Evolutionary conservation across 2,888 invertebrate species (phyloP), one percentile per base, ranked within the genome.

Genomic region (Tethea ocularis): DNA sequence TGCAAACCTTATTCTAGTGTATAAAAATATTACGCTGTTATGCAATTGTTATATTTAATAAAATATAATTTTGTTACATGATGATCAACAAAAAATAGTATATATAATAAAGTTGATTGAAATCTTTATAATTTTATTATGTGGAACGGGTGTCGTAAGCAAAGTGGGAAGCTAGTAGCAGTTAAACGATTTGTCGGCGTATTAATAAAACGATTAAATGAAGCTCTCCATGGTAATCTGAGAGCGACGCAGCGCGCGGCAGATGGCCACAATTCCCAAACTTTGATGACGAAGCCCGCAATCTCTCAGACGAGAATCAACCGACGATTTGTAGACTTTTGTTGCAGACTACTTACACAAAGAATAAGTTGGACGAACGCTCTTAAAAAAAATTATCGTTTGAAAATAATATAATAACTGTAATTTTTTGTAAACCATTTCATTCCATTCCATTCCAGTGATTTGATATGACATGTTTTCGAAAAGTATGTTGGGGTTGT

Each of bases 181-280:
- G 84, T 88, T 84, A 91, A 91, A 87, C 89, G 90, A 91, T 92
- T 91, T 90, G 89, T 84, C 88, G 90, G 89, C 88, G 91, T 91
- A 91, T 92, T 91, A 92, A 91, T 92, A 91, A 91, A 92, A 92
- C 92, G 92, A 93, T 93, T 93, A 91, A 92, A 91, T 85, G 87
- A 90, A 91, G 87, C 91, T 89, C 87, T 83, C 85, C 79, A 80
- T 83, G 88, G 91, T 92, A 92, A 93, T 93, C 92, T 87, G 91
- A 72, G 88, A 89, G 87, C 87, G 87, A 81, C 83, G 88, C 82
- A 83, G 82, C 77, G 85, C 80, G 89, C 90, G 82, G 85, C 91
- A 91, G 91, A 91, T 92, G 92, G 86, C 86, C 88, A 86, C 92
- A 88, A 91, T 91, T 86, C 88, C 83, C 86, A 83, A 92, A 92